phyloP scores from a whole-genome alignment of 30 jellyfish, hydroid and myxozoan species.

The Morbakka virulenta region DNA sequence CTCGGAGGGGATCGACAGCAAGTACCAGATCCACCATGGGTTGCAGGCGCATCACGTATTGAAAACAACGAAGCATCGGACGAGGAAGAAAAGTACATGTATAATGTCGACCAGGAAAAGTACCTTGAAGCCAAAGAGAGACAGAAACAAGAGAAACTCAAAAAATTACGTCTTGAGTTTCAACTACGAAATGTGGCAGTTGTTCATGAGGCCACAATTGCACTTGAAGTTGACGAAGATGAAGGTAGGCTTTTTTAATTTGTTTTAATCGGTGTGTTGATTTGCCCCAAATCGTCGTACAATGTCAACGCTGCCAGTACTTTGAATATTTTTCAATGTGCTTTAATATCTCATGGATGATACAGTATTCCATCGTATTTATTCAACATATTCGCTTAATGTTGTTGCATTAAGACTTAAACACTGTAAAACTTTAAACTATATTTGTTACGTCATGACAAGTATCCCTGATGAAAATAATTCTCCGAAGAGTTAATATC shows the following conservation, averaged over 20 bases:
- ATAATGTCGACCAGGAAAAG: slow-evolving; percentile 61
- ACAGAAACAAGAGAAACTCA: slow-evolving; percentile 52
- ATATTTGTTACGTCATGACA: no score
- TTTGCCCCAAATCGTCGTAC: no score
- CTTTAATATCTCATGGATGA: no score
- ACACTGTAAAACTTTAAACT: no score
- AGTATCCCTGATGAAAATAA: no score
- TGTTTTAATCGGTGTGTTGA: background rate
- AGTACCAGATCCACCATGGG: slow-evolving; percentile 94
- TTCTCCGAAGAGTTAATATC: no score
- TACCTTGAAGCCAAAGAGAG: slow-evolving; percentile 51
- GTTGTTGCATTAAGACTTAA: no score
- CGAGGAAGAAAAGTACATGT: slow-evolving; percentile 50
- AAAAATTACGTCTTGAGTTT: slow-evolving; percentile 45
- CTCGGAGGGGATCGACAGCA: slow-evolving; percentile 77
- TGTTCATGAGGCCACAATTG: slow-evolving; percentile 26
- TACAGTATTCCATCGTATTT: slow-evolving; percentile 18
- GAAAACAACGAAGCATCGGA: slow-evolving; percentile 58
- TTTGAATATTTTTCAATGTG: no score
- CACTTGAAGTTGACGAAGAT: slow-evolving; percentile 36
- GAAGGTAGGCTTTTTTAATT: slow-evolving; percentile 35
- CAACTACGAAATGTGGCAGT: slow-evolving; percentile 60
- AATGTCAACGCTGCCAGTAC: no score
- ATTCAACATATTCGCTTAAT: no score
- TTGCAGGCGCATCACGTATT: slow-evolving; percentile 55